Conservation (phyloP, 2,797 vertebrate species). For the Microchirus variegatus region DNA sequence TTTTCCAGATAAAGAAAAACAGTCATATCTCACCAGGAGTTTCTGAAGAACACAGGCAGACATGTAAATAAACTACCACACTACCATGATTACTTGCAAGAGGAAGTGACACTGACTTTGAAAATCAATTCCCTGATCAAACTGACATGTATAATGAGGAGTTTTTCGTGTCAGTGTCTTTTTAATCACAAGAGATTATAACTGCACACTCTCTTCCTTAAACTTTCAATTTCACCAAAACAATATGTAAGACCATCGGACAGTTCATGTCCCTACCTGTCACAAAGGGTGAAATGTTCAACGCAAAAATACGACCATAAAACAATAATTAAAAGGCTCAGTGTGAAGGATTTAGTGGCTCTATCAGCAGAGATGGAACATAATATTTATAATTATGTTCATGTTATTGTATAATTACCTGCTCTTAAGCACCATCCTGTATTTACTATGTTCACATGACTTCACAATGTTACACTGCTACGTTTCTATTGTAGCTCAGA, state of each 20-base stretch:
- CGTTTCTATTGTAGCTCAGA: no score
- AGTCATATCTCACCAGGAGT: not conserved
- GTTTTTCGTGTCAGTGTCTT: no score
- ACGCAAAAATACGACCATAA: slow-evolving; percentile 10
- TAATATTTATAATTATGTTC: no score
- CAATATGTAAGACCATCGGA: no score
- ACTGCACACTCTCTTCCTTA: no score
- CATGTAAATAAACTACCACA: not conserved
- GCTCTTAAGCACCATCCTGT: no score
- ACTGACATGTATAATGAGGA: not conserved
- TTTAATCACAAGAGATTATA: no score
- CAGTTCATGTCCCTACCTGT: not conserved
- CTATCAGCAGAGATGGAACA: not conserved
- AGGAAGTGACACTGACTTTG: not conserved
- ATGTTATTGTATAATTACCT: no score
- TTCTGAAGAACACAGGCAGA: not conserved
- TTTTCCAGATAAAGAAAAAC: slow-evolving; percentile 1
- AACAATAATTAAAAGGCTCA: not conserved
- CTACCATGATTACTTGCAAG: not conserved
- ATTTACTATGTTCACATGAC: no score
- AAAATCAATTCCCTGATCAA: not conserved
- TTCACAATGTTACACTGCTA: no score
- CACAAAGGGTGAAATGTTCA: not conserved
- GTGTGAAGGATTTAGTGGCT: not conserved
- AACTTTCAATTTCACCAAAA: no score